Percentiles rank a stretch among this genome's conserved stretches.
These are phyloP conservation scores for Stenolophus ochropezus DNA, from an alignment of 2,888 invertebrate species.

Conservation along the genomic window DNA sequence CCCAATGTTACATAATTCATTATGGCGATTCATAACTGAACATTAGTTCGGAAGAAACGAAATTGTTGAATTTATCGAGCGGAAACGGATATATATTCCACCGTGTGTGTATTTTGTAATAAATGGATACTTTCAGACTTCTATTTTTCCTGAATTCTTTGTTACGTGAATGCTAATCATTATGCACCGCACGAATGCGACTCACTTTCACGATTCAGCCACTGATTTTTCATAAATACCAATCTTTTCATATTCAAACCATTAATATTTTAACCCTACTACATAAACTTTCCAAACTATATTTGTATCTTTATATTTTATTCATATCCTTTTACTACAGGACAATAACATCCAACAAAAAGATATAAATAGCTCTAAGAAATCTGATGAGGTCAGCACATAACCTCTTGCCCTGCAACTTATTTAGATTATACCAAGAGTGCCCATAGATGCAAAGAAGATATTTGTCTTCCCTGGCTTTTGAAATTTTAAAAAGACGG, in stretches of 20 bases:
- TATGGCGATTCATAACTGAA: slow-evolving; percentile 44
- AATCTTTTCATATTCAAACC: slow-evolving; percentile 11
- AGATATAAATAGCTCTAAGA: too few species aligned
- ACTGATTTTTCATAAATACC: slow-evolving; percentile 31
- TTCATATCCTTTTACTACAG: too few species aligned
- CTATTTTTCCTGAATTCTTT: slow-evolving; percentile 38
- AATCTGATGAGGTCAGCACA: too few species aligned
- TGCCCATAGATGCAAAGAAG: too few species aligned
- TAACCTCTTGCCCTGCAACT: too few species aligned
- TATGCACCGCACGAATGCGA: slow-evolving; percentile 6
- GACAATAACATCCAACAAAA: too few species aligned
- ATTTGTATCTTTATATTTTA: background rate
- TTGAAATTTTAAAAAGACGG: too few species aligned
- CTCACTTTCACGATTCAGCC: background rate
- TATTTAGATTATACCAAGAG: too few species aligned
- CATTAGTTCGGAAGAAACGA: slow-evolving; percentile 48
- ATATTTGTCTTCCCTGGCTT: too few species aligned
- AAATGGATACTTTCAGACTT: slow-evolving; percentile 41
- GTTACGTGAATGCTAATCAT: slow-evolving; percentile 27
- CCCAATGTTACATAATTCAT: slow-evolving; percentile 42
- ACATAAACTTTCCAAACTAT: background rate
- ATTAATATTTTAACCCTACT: background rate
- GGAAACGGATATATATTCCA: slow-evolving; percentile 35
- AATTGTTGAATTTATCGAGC: slow-evolving; percentile 50
- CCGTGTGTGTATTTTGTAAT: slow-evolving; percentile 41